Evolutionary conservation across 92 coral and sea anemone species (phyloP).

Genomic region (Meandrina meandrites): DNA sequence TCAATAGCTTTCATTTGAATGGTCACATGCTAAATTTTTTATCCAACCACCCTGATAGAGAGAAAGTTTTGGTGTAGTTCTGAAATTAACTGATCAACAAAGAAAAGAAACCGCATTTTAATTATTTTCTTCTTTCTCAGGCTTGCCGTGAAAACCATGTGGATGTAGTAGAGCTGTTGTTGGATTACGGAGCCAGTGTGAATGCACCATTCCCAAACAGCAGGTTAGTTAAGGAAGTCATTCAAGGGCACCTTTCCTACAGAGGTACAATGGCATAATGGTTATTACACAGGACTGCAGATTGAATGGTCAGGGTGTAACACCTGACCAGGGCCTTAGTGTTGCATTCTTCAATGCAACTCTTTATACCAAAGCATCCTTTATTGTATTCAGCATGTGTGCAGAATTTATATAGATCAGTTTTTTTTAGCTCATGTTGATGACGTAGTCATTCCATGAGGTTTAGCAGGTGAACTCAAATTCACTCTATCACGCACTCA

Average conservation of each 20-base stretch:
- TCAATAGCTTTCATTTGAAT: too few species aligned
- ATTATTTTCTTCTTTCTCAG: conserved; percentile 40
- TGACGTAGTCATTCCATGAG: too few species aligned
- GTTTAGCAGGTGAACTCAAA: too few species aligned
- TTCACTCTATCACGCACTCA: too few species aligned
- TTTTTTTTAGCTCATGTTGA: too few species aligned
- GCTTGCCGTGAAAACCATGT: conserved; percentile 99
- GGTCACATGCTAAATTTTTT: background rate
- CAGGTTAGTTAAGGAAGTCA: conserved; percentile 57
- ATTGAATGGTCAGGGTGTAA: background rate
- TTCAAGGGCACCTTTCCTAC: background rate
- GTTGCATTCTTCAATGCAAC: background rate
- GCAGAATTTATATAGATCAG: too few species aligned
- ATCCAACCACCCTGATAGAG: too few species aligned
- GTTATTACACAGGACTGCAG: background rate
- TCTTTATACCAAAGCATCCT: too few species aligned
- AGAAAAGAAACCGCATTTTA: background rate
- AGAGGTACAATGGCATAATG: background rate
- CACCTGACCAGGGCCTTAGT: background rate
- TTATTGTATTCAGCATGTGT: too few species aligned
- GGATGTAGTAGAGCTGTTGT: conserved; percentile 85
- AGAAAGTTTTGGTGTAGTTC: background rate
- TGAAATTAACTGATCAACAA: background rate
- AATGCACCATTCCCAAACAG: conserved; percentile 99
- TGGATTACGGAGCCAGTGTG: conserved; percentile 98